phyloP scores from a whole-genome alignment of 2,797 vertebrate species.

The Artibeus jamaicensis region DNA sequence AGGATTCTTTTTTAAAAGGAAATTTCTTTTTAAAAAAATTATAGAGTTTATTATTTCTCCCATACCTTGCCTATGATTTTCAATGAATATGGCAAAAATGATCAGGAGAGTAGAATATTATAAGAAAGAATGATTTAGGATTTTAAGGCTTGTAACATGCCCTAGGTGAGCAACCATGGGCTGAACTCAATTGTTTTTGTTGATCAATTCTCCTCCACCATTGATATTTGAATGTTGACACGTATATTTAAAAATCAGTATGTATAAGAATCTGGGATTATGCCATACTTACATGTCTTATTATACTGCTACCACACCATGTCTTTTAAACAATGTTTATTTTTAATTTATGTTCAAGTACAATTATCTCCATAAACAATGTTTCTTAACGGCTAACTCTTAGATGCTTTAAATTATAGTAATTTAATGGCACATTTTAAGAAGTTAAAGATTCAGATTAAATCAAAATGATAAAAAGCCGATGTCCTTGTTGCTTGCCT shows the following conservation, averaged over 20 bases:
- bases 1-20: not conserved
- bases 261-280: not conserved
- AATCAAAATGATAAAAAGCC: not conserved
- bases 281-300: not conserved
- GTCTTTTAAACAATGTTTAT: not conserved
- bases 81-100: not conserved
- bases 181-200: not conserved
- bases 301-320: not conserved
- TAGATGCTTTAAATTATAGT: not conserved
- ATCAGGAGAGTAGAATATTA: not conserved
- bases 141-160: not conserved
- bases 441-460: not conserved
- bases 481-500: not conserved
- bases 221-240: not conserved
- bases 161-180: not conserved
- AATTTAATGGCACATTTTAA: not conserved
- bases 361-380: not conserved
- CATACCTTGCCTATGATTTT: not conserved
- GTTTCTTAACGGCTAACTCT: not conserved
- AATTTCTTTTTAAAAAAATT: not conserved
- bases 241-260: not conserved
- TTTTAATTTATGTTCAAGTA: too few species aligned
- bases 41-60: not conserved
- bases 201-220: not conserved
- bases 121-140: not conserved